Base-by-base conservation (phyloP, 53 echinoderm and acorn worm species). In the Apostichopus leukothele region DNA sequence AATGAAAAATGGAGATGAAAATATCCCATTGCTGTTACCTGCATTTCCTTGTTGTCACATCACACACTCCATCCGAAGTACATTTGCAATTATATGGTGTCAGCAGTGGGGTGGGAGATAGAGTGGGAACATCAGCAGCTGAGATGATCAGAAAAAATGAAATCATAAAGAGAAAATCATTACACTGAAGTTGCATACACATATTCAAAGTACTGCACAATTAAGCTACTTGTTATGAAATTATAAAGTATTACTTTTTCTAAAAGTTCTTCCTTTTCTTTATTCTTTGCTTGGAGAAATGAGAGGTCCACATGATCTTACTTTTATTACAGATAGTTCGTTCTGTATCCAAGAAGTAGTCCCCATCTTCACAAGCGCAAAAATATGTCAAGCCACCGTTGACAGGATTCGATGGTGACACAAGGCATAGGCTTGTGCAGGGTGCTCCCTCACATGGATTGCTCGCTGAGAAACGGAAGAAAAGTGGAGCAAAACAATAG, bases 381-480 rank as follows among this genome's bases (percentile, higher is more conserved):
- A n/a, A 5, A 53, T 50, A 78, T 4, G 79, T 51, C 52, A 78
- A 52, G 11, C 7, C 4, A 51, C 19, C 18, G 50, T 78, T n/a
- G 6, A 78, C 7, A 16, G 39, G 4, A 53, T 78, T 78, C 13
- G 50, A 50, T 9, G 79, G 79, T 78, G 79, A 12, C 18, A 78
- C 13, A 5, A 78, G 53, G 51, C 79, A 78, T 3, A 78, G 13
- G 16, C 79, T 78, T 5, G 79, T 14, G 5, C 79, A 78, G 1
- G 53, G 79, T 10, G 79, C 12, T 18, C 53, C 79, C 4, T 78
- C 79, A 78, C 79, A 78, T 27, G 79, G 79, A 16, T 78, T 78
- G 50, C 4, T 78, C 14, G 19, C 79, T 78, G 79, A 6, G 4
- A 78, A 27, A 27, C 27, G 27, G 27, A 27, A 27, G 27, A 27